Base-by-base conservation (phyloP, 2,797 vertebrate genomes). In the Clarias platycephalus region DNA sequence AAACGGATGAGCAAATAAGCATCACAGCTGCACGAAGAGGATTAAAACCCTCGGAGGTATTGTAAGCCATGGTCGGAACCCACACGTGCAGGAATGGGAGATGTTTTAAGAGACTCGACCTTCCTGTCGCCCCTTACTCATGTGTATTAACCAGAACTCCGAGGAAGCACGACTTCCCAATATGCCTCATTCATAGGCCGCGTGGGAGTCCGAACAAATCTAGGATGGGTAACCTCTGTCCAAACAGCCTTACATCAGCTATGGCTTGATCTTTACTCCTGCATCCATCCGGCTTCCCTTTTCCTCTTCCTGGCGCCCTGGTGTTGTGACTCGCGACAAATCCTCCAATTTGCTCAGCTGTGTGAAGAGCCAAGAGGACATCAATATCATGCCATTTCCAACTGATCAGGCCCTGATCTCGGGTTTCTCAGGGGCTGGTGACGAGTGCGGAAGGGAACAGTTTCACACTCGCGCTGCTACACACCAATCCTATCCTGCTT, bases 251-350 rank as follows among this genome's bases (percentile, higher is more conserved):
- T 92, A 60, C 90, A 84, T 84, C 84, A 89, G 91, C 86, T 88
- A 86, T 89, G 89, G 91, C 91, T 89, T 74, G 20, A 74, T 40
- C n/a, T 82, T 86, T 91, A 92, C 92, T 67, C 44, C 44, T 70
- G 68, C 49, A 44, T 70, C 58, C 34, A 13, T 53, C 40, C n/a
- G 92, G 90, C 44, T 68, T n/a, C 71, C 62, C 31, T 55, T 18
- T 31, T 82, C 80, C 85, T 84, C 75, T 81, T 83, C 84, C 83
- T 81, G 93, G 93, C 93, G 44, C 92, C 91, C 93, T 92, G 70
- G 83, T 97, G 95, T 96, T 97, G 95, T 96, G 95, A 96, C 95
- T 97, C 94, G 93, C 95, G 95, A 96, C 96, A 97, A 96, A 95
- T 94, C 94, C 95, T 96, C 96, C 96, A 97, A 97, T 97, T 97